phyloP scores from a whole-genome alignment of 2,797 vertebrate genomes.

The Euthynnus affinis region DNA sequence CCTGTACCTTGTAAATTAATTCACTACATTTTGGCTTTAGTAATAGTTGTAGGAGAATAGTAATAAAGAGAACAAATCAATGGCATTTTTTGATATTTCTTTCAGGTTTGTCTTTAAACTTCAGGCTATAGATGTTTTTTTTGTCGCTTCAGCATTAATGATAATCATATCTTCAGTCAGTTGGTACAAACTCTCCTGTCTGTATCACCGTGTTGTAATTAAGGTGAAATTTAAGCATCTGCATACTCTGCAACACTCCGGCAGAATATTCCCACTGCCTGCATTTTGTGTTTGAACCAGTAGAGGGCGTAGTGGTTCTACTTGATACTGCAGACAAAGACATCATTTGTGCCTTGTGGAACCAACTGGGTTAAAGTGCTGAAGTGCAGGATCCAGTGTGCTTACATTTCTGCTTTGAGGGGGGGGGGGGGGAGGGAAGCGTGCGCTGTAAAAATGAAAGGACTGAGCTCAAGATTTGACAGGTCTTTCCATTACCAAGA shows the following conservation, averaged over 20 bases:
- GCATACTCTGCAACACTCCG: neutral
- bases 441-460: constrained; percentile 42
- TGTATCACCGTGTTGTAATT: constrained; percentile 31
- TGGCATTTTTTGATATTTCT: neutral
- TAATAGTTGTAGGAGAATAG: neutral
- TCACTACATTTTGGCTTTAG: neutral
- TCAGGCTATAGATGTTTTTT: neutral
- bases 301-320: constrained; percentile 70
- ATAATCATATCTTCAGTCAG: neutral
- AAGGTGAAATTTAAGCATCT: constrained; percentile 34
- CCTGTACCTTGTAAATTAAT: constrained; percentile 16
- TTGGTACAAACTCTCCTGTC: neutral
- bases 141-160: constrained; percentile 18
- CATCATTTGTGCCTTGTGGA: constrained; percentile 36
- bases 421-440: neutral
- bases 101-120: neutral
- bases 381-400: constrained; percentile 35
- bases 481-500: constrained; percentile 49
- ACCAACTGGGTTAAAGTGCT: constrained; percentile 28
- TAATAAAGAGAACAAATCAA: neutral
- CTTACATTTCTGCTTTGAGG: constrained; percentile 38
- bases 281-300: constrained; percentile 62
- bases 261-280: neutral
- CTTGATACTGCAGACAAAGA: constrained; percentile 41
- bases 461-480: constrained; percentile 52